Evolutionary conservation across 2,888 invertebrate species (phyloP), one percentile per base, ranked within the genome.

Genomic region (Ochropleura leucogaster): DNA sequence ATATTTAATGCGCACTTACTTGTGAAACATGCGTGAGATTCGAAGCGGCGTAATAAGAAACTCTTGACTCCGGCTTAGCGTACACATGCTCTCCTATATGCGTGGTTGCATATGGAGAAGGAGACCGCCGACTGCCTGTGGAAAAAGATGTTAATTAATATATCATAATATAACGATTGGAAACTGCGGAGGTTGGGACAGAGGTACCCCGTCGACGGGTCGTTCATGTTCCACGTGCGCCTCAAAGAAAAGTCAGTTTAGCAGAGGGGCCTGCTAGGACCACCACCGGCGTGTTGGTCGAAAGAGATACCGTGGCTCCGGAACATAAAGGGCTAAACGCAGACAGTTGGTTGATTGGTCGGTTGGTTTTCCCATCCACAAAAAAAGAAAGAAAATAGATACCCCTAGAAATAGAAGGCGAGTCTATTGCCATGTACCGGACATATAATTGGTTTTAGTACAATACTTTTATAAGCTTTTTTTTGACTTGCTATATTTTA

Each of bases 1-100:
- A 47, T 10, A 57, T 14, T 30, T 7, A 53, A 10, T n/a, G 16
- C 16, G 49, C 60, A 80, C 87, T 95, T 92, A 97, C 98, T 97
- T 97, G 97, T 68, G 97, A 97, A 85, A 98, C 97, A 90, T 98
- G 97, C 83, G 98, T 98, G 84, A 98, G 97, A 91, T 98, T 98
- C 30, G 98, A 98, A n/a, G 98, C 98, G 18, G 98, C 98, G 93
- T 98, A 98, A 96, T 98, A 98, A 40, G 98, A 98, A 68, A 98
- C 95, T 44, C 97, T 96, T 70, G 97, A 97, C 85, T 97, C 97
- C 0, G 97, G 97, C 80, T 97, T 97, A 4, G 97, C 97, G 89
- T 97, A 97, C 79, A 97, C 97, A 78, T 96, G 95, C 75, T 96
- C 94, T 14, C 97, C 96, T 87, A 97, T 97, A 82, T 97, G 97